These are phyloP conservation scores for Lydus trimaculatus DNA, from an alignment of 2,888 invertebrate genomes.

Conservation along the genomic window DNA sequence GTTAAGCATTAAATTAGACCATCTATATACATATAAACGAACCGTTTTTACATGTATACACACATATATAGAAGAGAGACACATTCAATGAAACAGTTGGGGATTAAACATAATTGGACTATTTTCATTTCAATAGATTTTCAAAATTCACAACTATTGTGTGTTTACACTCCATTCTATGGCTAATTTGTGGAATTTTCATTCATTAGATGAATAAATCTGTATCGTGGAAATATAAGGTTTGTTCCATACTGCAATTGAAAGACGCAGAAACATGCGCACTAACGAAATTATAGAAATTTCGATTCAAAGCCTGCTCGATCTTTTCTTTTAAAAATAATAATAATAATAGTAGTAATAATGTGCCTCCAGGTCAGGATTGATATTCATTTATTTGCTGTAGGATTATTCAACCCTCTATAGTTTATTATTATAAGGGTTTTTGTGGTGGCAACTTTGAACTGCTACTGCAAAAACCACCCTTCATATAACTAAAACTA, in stretches of 20 bases:
- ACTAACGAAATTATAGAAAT: not conserved
- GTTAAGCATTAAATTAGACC: conserved; percentile 16
- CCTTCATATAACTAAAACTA: not conserved
- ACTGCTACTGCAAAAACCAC: not conserved
- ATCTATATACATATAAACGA: not conserved
- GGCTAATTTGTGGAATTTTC: not conserved
- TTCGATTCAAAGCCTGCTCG: not conserved
- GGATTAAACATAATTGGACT: not conserved
- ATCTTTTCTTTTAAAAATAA: not conserved
- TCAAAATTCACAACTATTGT: not conserved
- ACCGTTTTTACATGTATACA: not conserved
- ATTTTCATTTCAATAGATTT: conserved; percentile 8
- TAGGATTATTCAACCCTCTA: not conserved
- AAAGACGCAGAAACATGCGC: not conserved
- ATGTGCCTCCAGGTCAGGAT: not conserved
- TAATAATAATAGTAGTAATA: not conserved
- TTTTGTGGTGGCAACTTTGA: conserved; percentile 28
- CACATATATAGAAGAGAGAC: not conserved
- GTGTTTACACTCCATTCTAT: not conserved
- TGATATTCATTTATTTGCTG: not conserved
- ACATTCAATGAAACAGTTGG: not conserved
- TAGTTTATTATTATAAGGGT: conserved; percentile 17
- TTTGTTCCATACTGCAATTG: not conserved
- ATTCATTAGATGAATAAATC: not conserved
- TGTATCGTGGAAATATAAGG: not conserved